These are phyloP conservation scores for Bombus pyrosoma DNA, from an alignment of 1,140 invertebrate species.

Conservation along the genomic window DNA sequence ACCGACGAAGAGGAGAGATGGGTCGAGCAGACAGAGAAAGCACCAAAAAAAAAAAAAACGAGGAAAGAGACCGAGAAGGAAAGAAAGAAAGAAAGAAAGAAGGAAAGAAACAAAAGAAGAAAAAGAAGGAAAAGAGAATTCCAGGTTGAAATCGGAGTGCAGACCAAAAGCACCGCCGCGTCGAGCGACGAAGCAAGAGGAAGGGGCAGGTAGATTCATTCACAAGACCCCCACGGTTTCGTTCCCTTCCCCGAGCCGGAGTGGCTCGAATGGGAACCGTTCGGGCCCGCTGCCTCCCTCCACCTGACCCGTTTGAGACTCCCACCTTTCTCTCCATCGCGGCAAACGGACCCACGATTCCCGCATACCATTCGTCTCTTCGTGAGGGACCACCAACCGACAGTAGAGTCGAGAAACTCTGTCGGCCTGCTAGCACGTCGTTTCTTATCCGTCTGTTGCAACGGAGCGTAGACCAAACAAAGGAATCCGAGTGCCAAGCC, in stretches of 20 bases:
- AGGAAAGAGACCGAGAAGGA: neutral
- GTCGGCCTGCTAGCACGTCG: constrained; percentile 61
- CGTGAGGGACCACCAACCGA: constrained; percentile 71
- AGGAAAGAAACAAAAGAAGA: neutral
- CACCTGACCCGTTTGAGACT: constrained; percentile 12
- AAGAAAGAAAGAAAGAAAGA: neutral
- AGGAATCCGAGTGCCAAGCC: constrained; percentile 64
- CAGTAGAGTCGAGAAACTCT: constrained; percentile 65
- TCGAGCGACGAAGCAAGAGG: constrained; percentile 13
- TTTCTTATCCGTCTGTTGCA: constrained; percentile 67
- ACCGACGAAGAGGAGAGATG: constrained; percentile 20
- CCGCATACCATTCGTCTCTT: constrained; percentile 69
- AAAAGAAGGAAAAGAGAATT: constrained; percentile 55
- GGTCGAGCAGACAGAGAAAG: constrained; percentile 16
- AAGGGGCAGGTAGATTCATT: constrained; percentile 71
- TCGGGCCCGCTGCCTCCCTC: constrained; percentile 13
- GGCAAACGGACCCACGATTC: constrained; percentile 44
- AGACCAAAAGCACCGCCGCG: constrained; percentile 70
- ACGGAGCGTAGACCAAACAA: constrained; percentile 71
- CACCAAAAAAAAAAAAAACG: neutral
- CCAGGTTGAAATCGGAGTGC: constrained; percentile 66
- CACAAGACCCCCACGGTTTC: constrained; percentile 72
- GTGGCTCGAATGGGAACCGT: constrained; percentile 22
- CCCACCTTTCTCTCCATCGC: neutral
- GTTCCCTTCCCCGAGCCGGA: neutral